Base-by-base conservation (phyloP, 2,797 vertebrate genomes). In the Tolypeutes matacus region DNA sequence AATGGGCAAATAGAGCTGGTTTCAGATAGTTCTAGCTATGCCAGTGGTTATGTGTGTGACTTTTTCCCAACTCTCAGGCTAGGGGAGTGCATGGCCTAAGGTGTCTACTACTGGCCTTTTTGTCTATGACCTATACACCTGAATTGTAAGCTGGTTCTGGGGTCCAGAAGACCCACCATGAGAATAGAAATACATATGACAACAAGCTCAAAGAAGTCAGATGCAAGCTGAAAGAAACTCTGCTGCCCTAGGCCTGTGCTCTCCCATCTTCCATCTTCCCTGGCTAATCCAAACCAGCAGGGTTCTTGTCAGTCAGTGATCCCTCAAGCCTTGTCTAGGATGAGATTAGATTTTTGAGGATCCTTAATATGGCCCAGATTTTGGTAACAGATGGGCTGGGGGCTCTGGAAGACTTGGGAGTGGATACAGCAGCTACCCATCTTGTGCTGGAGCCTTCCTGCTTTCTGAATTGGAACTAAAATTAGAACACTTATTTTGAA, bases 301-400 rank as follows among this genome's bases (percentile, higher is more conserved):
- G 5, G 29, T 78, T 93, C 49, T 93, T 86, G 64, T 13, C 73
- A 21, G 91, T 95, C 34, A 93, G 80, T 94, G 27, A 80, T 80
- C n/a, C n/a, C 86, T 91, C 64, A 91, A 75, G 34, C 21, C 70
- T 73, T 76, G 6, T 29, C 46, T 69, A 89, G 34, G 21, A 83
- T 75, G 58, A 83, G 39, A 60, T 93, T 31, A 27, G 7, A 87
- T 90, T 92, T 83, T 11, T 2, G 29, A 2, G n/a, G 20, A 51
- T 21, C 56, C 25, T 77, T 85, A 58, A 69, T 60, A 49, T n/a
- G 29, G 39, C 13, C n/a, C n/a, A 91, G 31, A 85, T 51, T 80
- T 73, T 73, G 73, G 7, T 91, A 39, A 51, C 23, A 86, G 11
- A 31, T 62, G 67, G 36, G 11, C 20, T 72, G 29, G 36, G 36